Evolutionary conservation across 2,113 vertebrate genomes (phyloP).

Genomic region (Ophthalmolycus amberensis): DNA sequence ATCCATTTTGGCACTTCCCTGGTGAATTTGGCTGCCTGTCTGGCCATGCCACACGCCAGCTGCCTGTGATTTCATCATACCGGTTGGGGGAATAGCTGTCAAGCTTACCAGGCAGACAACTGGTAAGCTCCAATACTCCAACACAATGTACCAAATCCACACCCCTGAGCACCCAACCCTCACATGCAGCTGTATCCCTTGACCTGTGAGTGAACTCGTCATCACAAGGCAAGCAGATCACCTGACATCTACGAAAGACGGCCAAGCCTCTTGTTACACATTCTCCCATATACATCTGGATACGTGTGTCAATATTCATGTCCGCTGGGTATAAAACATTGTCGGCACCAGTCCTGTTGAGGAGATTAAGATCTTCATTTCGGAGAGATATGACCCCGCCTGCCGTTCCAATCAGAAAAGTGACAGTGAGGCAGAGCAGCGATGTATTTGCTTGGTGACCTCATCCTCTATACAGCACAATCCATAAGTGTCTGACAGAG

Average conservation of each 20-base stretch:
- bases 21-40: constrained; percentile 62
- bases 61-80: constrained; percentile 64
- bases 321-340: constrained; percentile 52
- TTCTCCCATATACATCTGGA: constrained; percentile 44
- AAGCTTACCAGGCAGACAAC: constrained; percentile 55
- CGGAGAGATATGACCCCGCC: constrained; percentile 48
- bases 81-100: constrained; percentile 24
- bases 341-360: constrained; percentile 51
- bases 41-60: constrained; percentile 66
- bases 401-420: constrained; percentile 74
- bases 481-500: constrained; percentile 62
- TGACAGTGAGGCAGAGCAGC: constrained; percentile 73
- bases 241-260: constrained; percentile 18
- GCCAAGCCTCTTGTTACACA: constrained; percentile 39
- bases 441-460: constrained; percentile 67
- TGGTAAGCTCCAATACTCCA: constrained; percentile 25
- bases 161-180: constrained; percentile 6
- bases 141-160: constrained; percentile 21
- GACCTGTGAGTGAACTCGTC: constrained; percentile 32
- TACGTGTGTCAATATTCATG: constrained; percentile 65
- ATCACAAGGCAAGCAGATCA: constrained; percentile 57
- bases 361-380: constrained; percentile 74
- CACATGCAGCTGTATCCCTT: constrained; percentile 24
- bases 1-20: constrained; percentile 59
- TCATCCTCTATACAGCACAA: constrained; percentile 67